Conservation (phyloP, 2,797 vertebrate genomes). For the Eulemur mongoz region DNA sequence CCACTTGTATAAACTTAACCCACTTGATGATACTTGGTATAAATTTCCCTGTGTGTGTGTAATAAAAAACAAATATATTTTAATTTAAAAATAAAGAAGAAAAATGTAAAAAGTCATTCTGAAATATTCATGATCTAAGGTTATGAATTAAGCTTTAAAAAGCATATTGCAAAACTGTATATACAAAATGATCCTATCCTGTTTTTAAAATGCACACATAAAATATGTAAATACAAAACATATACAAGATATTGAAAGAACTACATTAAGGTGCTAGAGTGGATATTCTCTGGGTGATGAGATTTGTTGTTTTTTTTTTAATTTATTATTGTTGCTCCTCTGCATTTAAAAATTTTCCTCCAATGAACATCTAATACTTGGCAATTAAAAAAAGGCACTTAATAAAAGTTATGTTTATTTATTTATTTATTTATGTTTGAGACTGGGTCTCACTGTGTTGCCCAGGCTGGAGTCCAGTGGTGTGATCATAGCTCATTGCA, state of each 20-base stretch:
- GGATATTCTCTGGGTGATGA: neutral
- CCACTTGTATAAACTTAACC: neutral
- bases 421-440: neutral
- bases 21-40: neutral
- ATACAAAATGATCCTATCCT: neutral
- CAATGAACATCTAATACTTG: neutral
- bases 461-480: neutral
- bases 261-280: neutral
- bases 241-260: neutral
- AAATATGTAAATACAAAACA: neutral
- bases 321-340: conserved; percentile 4
- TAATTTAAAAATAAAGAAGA: neutral
- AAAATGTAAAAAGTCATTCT: neutral
- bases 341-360: conserved; percentile 44
- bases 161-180: neutral
- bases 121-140: neutral
- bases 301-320: neutral
- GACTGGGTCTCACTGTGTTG: neutral
- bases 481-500: neutral
- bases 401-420: neutral
- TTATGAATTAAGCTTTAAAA: neutral
- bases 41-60: neutral
- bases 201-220: neutral
- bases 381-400: neutral
- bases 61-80: neutral